Evolutionary conservation across 1,140 invertebrate species (phyloP), one percentile per base, ranked within the genome.

Genomic region (Listronotus bonariensis): DNA sequence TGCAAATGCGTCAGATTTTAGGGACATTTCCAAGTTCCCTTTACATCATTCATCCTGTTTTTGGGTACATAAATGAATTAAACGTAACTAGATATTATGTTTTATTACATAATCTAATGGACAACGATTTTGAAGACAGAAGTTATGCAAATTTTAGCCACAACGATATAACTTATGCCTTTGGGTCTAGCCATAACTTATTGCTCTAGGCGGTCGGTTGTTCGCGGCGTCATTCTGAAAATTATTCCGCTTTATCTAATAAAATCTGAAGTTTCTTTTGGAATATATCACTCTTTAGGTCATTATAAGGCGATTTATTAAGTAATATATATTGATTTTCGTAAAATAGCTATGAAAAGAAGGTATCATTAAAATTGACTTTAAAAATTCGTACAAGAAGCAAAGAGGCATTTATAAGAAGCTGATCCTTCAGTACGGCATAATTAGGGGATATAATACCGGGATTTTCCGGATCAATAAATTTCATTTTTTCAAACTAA

Each of bases 81-180:
- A n/a, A 1, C 38, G 6, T 54, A 54, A 54, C 52, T 38, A 54
- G 52, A 54, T 54, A 38, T 54, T 54, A 54, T 54, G 38, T 54
- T 54, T 54, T 54, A 54, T 54, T 54, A 54, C 52, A 54, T 54
- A 36, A 54, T 54, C 52, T 54, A 54, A 54, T 54, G 38, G 52
- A 38, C 20, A 5, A 31, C 52, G 52, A 54, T 41, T 54, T 11
- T 54, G 52, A 31, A n/a, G 52, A 49, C 52, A 54, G 52, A 54
- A 54, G 38, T 54, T 54, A 54, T 54, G 52, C 52, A 54, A 54
- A 54, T 54, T 54, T 54, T 31, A 38, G 34, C 52, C 52, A 54
- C 52, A 54, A 36, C 52, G 34, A 31, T 54, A 54, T 54, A 54
- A 54, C 52, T 54, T 54, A 41, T 41, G 52, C 38, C 52, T 54